Percentiles rank a stretch among this genome's conserved stretches.
Evolutionary conservation across 2,888 invertebrate species (phyloP).

Genomic region (Creontiades dilutus): DNA sequence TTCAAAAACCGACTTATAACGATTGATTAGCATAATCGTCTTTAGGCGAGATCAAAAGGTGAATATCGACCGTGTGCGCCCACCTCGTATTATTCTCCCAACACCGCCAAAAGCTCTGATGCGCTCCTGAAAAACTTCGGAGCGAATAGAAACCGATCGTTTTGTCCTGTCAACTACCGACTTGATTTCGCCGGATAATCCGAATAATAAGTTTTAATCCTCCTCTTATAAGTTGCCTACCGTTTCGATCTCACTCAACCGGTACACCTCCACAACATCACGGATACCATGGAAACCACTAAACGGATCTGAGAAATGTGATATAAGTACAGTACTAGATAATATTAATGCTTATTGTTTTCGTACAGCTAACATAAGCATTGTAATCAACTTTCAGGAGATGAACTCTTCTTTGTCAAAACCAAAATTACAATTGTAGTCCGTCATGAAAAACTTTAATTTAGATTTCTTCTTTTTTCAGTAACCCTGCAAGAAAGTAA

Average conservation of each 20-base stretch:
- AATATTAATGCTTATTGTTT: too few species aligned
- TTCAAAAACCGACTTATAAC: slow-evolving; percentile 35
- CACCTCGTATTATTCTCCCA: not conserved
- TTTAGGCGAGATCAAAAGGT: slow-evolving; percentile 39
- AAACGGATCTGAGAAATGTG: too few species aligned
- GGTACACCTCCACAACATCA: not conserved
- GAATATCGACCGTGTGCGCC: slow-evolving; percentile 48
- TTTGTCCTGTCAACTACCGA: not conserved
- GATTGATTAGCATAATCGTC: slow-evolving; percentile 59
- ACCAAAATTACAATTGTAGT: too few species aligned
- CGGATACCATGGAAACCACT: too few species aligned
- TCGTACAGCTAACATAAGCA: too few species aligned
- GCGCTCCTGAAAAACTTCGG: not conserved
- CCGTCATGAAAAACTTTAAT: too few species aligned
- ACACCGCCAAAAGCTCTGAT: slow-evolving; percentile 8
- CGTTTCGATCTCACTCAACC: not conserved
- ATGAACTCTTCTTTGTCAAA: too few species aligned
- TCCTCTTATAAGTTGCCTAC: not conserved
- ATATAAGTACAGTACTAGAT: too few species aligned
- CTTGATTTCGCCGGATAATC: not conserved
- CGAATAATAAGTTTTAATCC: slow-evolving; percentile 6
- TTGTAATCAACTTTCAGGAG: too few species aligned
- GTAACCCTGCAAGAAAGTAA: too few species aligned
- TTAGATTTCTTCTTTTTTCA: too few species aligned
- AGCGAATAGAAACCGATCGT: not conserved